Conservation (phyloP, 1,140 invertebrate species). For the Ooceraea biroi region DNA sequence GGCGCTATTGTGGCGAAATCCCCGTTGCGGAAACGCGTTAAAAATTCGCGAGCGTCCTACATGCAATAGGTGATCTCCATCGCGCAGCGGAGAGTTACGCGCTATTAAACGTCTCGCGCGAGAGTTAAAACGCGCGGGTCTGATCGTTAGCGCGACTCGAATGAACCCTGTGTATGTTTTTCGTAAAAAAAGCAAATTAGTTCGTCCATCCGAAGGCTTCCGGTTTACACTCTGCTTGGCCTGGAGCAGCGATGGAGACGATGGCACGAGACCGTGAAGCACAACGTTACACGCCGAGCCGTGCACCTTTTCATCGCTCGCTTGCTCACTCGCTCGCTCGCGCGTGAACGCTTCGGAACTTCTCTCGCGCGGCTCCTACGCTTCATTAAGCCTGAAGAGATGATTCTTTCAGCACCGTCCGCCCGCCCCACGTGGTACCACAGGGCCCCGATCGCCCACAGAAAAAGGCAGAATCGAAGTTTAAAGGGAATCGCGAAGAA, state of each 20-base stretch:
- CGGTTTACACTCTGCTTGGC: slow-evolving; percentile 14
- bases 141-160: not conserved
- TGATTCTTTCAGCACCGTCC: slow-evolving; percentile 66
- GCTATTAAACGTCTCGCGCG: not conserved
- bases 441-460: slow-evolving; percentile 48
- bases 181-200: not conserved
- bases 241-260: not conserved
- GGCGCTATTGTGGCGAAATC: slow-evolving; percentile 34
- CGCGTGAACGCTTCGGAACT: slow-evolving; percentile 24
- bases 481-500: slow-evolving; percentile 73
- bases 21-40: not conserved
- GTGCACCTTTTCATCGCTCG: slow-evolving; percentile 9
- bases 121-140: not conserved
- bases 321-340: not conserved
- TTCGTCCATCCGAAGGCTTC: slow-evolving; percentile 19
- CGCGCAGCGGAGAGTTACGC: not conserved
- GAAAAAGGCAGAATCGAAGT: slow-evolving; percentile 70
- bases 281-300: slow-evolving; percentile 17
- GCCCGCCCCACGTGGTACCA: slow-evolving; percentile 51
- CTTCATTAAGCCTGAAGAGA: slow-evolving; percentile 73
- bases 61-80: not conserved
- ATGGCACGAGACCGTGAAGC: slow-evolving; percentile 7
- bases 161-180: not conserved
- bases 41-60: not conserved
- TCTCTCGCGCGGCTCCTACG: slow-evolving; percentile 69